A percentile compares a stretch with the other conserved stretches of the same genome.
Evolutionary conservation across 1,140 invertebrate species (phyloP).

Genomic region (Antheraea pernyi): DNA sequence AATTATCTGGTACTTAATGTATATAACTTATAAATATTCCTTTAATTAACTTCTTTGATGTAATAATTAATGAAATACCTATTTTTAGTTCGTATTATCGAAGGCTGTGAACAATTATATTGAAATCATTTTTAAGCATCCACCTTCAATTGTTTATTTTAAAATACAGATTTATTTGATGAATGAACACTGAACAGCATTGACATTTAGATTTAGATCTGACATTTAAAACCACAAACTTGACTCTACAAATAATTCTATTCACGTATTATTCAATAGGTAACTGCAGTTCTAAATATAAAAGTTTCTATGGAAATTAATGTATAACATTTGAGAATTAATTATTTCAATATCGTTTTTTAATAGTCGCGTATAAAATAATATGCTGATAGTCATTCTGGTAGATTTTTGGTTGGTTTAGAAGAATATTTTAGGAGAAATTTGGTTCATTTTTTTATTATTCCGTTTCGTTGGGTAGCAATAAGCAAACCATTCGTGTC

Average conservation of each 20-base stretch:
- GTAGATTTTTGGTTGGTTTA: not conserved
- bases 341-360: not conserved
- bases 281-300: not conserved
- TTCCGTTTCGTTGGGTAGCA: not conserved
- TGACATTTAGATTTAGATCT: conserved; percentile 3
- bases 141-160: not conserved
- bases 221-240: not conserved
- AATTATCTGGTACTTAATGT: too few relatives aligned
- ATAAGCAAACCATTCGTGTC: not conserved
- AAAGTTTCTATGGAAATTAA: not conserved
- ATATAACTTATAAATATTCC: too few relatives aligned
- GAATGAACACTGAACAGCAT: not conserved
- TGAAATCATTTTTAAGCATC: not conserved
- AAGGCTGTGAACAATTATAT: not conserved
- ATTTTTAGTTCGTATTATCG: not conserved
- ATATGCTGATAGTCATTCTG: not conserved
- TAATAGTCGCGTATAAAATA: not conserved
- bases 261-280: not conserved
- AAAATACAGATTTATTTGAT: conserved; percentile 3
- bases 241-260: not conserved
- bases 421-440: not conserved
- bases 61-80: not conserved
- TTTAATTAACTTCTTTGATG: too few relatives aligned
- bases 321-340: too few relatives aligned
- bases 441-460: not conserved